phyloP scores from a whole-genome alignment of 1,140 invertebrate genomes.

The Drosophila bocki region DNA sequence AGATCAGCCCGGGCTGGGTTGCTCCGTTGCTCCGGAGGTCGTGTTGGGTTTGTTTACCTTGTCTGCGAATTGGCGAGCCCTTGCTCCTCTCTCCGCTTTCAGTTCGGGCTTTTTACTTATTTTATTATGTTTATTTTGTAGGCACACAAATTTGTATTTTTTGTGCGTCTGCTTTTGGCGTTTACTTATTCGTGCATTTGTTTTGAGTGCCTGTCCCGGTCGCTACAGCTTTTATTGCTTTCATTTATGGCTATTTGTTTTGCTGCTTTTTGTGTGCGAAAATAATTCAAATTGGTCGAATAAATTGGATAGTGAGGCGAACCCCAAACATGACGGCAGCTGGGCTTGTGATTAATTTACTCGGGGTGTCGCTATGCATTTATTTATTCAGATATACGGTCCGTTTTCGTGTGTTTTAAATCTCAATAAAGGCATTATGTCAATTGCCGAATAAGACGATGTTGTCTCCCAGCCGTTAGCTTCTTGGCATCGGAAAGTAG shows the following conservation, averaged over 20 bases:
- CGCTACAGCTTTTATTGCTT: constrained; percentile 54
- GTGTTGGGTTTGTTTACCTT: constrained; percentile 69
- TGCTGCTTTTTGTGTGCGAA: constrained; percentile 39
- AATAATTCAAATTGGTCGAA: constrained; percentile 69
- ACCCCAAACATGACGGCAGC: constrained; percentile 28
- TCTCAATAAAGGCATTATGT: constrained; percentile 39
- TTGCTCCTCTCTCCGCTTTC: constrained; percentile 21
- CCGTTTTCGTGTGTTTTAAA: constrained; percentile 14
- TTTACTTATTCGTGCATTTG: constrained; percentile 40
- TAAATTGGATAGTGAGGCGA: constrained; percentile 33
- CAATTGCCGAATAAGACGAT: constrained; percentile 5
- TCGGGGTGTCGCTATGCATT: constrained; percentile 43
- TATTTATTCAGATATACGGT: constrained; percentile 48
- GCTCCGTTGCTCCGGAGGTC: constrained; percentile 42
- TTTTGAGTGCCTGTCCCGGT: constrained; percentile 27
- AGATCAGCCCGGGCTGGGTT: constrained; percentile 55
- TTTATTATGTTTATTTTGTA: constrained; percentile 25
- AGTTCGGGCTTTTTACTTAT: constrained; percentile 46
- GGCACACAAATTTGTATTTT: constrained; percentile 58
- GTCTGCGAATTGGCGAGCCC: constrained; percentile 59
- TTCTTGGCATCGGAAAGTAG: constrained; percentile 2
- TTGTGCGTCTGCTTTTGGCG: constrained; percentile 52
- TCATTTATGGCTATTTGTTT: constrained; percentile 63
- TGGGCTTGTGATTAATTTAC: constrained; percentile 61
- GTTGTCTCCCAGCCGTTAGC: not conserved